Conservation (phyloP, 2,888 invertebrate genomes). For the Osmoderma eremita region DNA sequence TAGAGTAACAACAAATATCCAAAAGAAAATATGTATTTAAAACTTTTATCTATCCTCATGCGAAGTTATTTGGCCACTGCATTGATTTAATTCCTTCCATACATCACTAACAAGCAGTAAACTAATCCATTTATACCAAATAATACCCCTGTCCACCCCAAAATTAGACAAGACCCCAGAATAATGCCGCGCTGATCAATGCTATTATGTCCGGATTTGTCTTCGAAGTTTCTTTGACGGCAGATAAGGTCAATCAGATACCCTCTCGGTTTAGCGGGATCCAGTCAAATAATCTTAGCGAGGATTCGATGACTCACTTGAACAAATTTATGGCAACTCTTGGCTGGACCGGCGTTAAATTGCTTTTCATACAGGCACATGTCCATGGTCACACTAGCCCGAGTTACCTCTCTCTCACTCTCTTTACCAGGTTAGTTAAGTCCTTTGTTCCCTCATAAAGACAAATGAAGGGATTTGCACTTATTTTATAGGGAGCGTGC, state of each 20-base stretch:
- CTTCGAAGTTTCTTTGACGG: conserved; percentile 43
- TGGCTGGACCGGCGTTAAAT: conserved; percentile 54
- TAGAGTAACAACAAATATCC: too few species aligned
- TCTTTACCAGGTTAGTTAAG: conserved; percentile 57
- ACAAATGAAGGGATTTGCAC: conserved; percentile 63
- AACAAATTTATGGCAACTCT: conserved; percentile 54
- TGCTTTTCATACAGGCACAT: conserved; percentile 53
- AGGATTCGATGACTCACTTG: conserved; percentile 53
- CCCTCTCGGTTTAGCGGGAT: conserved; percentile 39
- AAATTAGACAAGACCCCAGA: conserved; percentile 29
- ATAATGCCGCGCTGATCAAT: conserved; percentile 40
- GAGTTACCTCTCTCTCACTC: conserved; percentile 14
- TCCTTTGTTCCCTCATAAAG: conserved; percentile 61
- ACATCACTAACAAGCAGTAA: not conserved
- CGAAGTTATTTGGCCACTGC: too few species aligned
- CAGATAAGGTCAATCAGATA: conserved; percentile 43
- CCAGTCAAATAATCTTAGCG: conserved; percentile 42
- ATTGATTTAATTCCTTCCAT: not conserved
- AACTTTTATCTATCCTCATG: too few species aligned
- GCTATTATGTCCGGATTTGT: conserved; percentile 44
- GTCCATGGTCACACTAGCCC: conserved; percentile 47
- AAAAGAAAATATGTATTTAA: too few species aligned
- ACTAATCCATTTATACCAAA: conserved; percentile 30
- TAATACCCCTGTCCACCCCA: conserved; percentile 31
- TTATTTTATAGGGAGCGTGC: conserved; percentile 59